Percentiles rank a stretch among this genome's conserved stretches.
Evolutionary conservation across 2,888 invertebrate species (phyloP).

Genomic region (Drosophila basisetae): DNA sequence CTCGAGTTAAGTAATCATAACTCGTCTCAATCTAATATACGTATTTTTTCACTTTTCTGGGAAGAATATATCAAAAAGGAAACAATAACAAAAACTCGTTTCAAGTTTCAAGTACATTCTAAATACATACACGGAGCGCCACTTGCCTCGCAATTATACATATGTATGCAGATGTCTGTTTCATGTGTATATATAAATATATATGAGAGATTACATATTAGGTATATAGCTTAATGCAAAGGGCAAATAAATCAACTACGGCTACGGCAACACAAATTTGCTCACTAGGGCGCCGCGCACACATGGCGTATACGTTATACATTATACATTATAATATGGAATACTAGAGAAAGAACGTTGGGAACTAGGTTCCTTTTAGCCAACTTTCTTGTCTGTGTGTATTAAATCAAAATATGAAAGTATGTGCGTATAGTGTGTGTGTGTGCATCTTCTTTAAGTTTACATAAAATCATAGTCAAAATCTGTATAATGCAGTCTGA

Average conservation of each 20-base stretch:
- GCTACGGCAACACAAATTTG: constrained; percentile 57
- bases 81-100: constrained; percentile 28
- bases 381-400: constrained; percentile 6
- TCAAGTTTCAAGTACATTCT: constrained; percentile 46
- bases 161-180: constrained; percentile 31
- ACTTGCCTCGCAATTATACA: constrained; percentile 13
- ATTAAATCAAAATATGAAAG: not conserved
- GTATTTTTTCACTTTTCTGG: constrained; percentile 29
- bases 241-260: constrained; percentile 41
- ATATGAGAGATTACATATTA: constrained; percentile 40
- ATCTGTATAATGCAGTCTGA: constrained; percentile 14
- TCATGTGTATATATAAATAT: constrained; percentile 33
- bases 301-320: constrained; percentile 62
- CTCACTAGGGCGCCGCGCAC: constrained; percentile 38
- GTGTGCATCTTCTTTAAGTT: constrained; percentile 4
- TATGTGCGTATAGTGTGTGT: constrained; percentile 1
- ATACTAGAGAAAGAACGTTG: constrained; percentile 2
- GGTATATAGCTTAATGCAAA: constrained; percentile 53
- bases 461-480: constrained; percentile 10
- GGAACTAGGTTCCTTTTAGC: constrained; percentile 4
- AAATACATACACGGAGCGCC: constrained; percentile 26
- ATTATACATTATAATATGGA: constrained; percentile 28
- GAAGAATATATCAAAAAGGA: constrained; percentile 49
- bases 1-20: constrained; percentile 34
- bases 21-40: constrained; percentile 26